Percentiles rank a stretch among this genome's conserved stretches.
Evolutionary conservation across 1,140 invertebrate genomes (phyloP).

Genomic region (Leptopilina clavipes): DNA sequence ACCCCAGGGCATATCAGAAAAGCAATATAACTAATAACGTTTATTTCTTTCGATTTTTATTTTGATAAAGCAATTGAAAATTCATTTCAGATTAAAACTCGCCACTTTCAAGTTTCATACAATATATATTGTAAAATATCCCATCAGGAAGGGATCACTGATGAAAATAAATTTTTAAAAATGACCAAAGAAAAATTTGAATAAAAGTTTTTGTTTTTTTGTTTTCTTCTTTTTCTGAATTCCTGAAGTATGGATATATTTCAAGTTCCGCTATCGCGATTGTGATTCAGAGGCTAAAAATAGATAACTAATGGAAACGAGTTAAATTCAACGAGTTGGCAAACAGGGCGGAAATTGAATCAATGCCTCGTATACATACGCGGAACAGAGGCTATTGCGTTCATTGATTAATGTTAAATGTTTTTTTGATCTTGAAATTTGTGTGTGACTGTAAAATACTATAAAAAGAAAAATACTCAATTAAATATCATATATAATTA

Average conservation of each 20-base stretch:
- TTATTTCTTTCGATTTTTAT: background rate
- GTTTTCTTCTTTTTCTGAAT: background rate
- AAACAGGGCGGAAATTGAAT: constrained; percentile 27
- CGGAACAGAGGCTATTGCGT: background rate
- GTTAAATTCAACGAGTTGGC: constrained; percentile 29
- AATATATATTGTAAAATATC: too few relatives aligned
- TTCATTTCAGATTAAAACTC: background rate
- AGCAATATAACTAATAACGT: background rate
- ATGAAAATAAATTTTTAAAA: too few relatives aligned
- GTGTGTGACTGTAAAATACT: background rate
- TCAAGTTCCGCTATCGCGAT: background rate
- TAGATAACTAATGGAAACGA: constrained; percentile 23
- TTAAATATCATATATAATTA: too few relatives aligned
- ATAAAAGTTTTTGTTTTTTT: background rate
- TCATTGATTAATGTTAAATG: constrained; percentile 3
- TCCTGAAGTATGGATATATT: background rate
- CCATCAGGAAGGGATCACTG: background rate
- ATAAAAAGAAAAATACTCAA: background rate
- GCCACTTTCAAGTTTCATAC: background rate
- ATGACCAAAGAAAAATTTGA: background rate
- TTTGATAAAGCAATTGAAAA: background rate
- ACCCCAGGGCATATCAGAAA: background rate
- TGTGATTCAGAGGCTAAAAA: constrained; percentile 19
- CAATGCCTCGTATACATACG: constrained; percentile 13
- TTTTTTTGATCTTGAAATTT: background rate